A percentile compares a stretch with the other conserved stretches of the same genome.
These are phyloP conservation scores for Caenorhabditis macrosperma DNA, from an alignment of 2,888 invertebrate species.

Conservation along the genomic window DNA sequence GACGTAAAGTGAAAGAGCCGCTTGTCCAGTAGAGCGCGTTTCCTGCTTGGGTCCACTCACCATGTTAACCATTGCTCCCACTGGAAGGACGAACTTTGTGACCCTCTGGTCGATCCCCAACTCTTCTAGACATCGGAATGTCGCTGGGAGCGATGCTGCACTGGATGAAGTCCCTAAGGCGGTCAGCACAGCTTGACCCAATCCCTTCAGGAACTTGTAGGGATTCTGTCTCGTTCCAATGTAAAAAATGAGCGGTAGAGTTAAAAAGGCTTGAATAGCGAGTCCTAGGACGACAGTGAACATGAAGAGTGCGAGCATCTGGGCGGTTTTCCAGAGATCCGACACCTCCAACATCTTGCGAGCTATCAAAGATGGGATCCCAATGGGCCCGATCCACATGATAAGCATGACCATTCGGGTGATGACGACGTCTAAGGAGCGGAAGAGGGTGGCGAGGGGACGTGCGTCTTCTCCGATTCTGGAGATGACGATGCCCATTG, in stretches of 20 bases:
- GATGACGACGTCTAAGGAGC: slow-evolving; percentile 90
- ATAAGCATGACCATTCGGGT: slow-evolving; percentile 92
- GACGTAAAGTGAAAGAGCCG: no score
- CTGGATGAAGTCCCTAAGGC: slow-evolving; percentile 85
- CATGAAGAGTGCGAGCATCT: slow-evolving; percentile 85
- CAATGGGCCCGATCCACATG: slow-evolving; percentile 89
- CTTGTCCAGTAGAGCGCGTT: no score
- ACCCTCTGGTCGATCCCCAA: slow-evolving; percentile 84
- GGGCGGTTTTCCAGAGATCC: slow-evolving; percentile 82
- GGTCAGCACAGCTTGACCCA: slow-evolving; percentile 85
- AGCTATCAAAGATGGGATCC: slow-evolving; percentile 85
- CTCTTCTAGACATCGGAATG: slow-evolving; percentile 85
- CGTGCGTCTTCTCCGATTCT: slow-evolving; percentile 89
- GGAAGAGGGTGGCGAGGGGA: slow-evolving; percentile 87
- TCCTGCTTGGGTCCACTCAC: no score
- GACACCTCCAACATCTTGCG: slow-evolving; percentile 85
- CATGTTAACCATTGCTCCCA: slow-evolving; percentile 86
- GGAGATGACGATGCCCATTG: slow-evolving; percentile 90
- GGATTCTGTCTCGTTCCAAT: slow-evolving; percentile 81
- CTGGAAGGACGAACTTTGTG: slow-evolving; percentile 84
- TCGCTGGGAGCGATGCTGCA: slow-evolving; percentile 85
- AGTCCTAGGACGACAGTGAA: slow-evolving; percentile 83
- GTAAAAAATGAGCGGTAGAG: slow-evolving; percentile 84
- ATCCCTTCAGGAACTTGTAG: slow-evolving; percentile 82
- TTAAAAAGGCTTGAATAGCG: slow-evolving; percentile 84